Evolutionary conservation across 1,140 invertebrate species (phyloP).

Genomic region (Drosophila lowei): DNA sequence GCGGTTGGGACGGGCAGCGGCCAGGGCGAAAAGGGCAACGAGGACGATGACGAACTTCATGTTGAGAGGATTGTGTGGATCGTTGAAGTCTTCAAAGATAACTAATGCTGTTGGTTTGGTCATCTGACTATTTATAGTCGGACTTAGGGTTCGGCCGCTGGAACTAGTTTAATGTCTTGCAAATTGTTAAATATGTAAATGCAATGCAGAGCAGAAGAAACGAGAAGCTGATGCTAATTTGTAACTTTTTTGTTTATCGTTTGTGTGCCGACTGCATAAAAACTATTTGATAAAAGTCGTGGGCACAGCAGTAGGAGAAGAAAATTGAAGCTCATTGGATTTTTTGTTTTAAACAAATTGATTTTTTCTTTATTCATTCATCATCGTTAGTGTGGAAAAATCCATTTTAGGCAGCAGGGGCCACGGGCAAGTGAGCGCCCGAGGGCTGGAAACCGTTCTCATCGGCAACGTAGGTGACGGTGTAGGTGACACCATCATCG

Average conservation of each 20-base stretch:
- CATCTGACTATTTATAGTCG: conserved; percentile 3
- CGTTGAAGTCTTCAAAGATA: conserved; percentile 8
- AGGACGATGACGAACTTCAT: conserved; percentile 26
- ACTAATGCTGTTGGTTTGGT: background rate
- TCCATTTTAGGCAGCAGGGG: conserved; percentile 69
- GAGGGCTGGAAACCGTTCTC: conserved; percentile 88
- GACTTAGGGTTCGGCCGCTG: background rate
- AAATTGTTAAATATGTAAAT: too few relatives aligned
- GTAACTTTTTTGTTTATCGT: too few relatives aligned
- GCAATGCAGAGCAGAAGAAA: too few relatives aligned
- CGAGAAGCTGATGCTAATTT: too few relatives aligned
- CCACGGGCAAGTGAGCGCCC: conserved; percentile 85
- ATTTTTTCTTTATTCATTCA: conserved; percentile 18
- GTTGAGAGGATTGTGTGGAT: background rate
- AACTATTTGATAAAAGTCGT: too few relatives aligned
- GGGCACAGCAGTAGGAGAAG: too few relatives aligned
- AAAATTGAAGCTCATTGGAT: background rate
- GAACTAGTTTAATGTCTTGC: conserved; percentile 5
- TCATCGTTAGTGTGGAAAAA: conserved; percentile 3
- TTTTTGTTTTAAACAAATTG: conserved; percentile 3
- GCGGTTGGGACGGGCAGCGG: background rate
- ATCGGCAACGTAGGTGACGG: conserved; percentile 64
- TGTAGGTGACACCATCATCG: conserved; percentile 52
- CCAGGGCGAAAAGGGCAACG: conserved; percentile 48
- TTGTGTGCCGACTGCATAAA: background rate